Percentiles rank a stretch among this genome's conserved stretches.
phyloP scores from a whole-genome alignment of 92 coral and sea anemone species.

The Isaurus tuberculatus region DNA sequence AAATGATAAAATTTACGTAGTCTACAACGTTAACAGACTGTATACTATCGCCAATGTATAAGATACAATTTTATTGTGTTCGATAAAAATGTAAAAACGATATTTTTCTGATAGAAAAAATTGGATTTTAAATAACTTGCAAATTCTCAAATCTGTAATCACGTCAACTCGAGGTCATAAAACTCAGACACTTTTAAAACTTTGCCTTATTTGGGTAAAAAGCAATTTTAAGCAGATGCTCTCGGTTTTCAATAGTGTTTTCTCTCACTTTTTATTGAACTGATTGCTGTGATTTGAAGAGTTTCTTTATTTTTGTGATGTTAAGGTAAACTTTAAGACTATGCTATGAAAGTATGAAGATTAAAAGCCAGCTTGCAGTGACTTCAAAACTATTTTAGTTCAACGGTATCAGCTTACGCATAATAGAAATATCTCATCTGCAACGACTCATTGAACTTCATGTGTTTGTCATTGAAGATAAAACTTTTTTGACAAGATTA shows the following conservation, averaged over 20 bases:
- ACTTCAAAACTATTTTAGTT: neutral
- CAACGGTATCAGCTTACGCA: neutral
- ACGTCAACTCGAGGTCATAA: neutral
- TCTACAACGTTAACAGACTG: neutral
- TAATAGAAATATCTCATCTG: neutral
- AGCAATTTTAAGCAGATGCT: neutral
- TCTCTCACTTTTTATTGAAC: neutral
- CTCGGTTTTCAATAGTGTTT: neutral
- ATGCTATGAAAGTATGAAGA: neutral
- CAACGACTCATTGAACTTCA: neutral
- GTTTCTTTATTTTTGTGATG: neutral
- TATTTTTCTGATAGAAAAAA: neutral
- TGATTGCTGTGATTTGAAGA: neutral
- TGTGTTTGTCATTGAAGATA: neutral
- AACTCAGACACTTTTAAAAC: neutral
- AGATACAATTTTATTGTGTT: neutral
- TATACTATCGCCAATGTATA: no score
- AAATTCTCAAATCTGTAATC: neutral
- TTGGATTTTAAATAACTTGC: slow-evolving; percentile 7
- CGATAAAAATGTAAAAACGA: neutral
- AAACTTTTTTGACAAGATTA: neutral
- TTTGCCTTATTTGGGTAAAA: neutral
- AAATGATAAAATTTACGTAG: neutral
- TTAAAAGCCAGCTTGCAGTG: neutral
- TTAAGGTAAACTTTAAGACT: neutral